phyloP scores from a whole-genome alignment of 53 echinoderm and acorn worm genomes.

The Crossaster papposus region DNA sequence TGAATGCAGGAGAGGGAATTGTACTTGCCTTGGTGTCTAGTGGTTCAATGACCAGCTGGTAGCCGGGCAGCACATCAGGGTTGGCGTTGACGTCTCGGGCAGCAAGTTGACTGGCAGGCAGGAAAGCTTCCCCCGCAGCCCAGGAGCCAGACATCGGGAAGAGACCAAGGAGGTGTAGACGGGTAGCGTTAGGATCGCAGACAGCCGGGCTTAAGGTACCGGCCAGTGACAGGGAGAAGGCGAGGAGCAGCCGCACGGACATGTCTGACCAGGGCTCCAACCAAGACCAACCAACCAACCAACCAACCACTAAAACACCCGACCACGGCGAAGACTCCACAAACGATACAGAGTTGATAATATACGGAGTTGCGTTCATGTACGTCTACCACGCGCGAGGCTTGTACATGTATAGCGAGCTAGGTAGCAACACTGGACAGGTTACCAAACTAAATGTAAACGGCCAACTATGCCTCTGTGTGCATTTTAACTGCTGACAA shows the following conservation, averaged over 20 bases:
- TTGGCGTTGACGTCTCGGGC: slow-evolving; percentile 74
- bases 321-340: no score
- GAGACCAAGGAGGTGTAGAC: slow-evolving; percentile 71
- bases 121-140: slow-evolving; percentile 76
- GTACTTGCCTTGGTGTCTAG: slow-evolving; percentile 74
- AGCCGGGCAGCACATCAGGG: slow-evolving; percentile 57
- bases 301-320: no score
- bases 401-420: no score
- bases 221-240: background rate
- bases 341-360: no score
- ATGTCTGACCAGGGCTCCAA: background rate
- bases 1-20: background rate
- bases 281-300: no score
- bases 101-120: slow-evolving; percentile 69
- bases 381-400: no score
- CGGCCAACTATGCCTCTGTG: no score
- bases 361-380: no score
- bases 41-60: slow-evolving; percentile 59
- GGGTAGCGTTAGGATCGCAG: slow-evolving; percentile 4
- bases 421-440: no score
- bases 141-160: slow-evolving; percentile 85
- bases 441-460: no score
- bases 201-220: background rate
- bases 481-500: no score
- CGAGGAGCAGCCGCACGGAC: background rate